These are phyloP conservation scores for Pelobates cultripes DNA, from an alignment of 2,797 vertebrate genomes.

Conservation along the genomic window DNA sequence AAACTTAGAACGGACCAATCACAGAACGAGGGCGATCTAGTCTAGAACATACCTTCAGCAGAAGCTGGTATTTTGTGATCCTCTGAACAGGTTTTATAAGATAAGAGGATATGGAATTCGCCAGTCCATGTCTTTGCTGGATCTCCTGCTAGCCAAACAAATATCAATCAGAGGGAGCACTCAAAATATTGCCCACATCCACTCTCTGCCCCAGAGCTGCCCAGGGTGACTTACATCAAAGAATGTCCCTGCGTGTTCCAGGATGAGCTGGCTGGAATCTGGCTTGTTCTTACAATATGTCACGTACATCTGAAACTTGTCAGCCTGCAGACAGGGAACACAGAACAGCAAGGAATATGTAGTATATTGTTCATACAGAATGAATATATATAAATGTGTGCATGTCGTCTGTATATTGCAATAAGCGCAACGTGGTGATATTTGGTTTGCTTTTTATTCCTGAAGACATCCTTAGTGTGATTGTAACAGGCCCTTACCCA, in stretches of 20 bases:
- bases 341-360: background rate
- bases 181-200: background rate
- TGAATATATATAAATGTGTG: too few species aligned
- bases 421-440: too few species aligned
- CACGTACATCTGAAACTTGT: slow-evolving; percentile 98
- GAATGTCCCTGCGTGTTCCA: slow-evolving; percentile 94
- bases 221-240: slow-evolving; percentile 87
- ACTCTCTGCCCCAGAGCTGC: background rate
- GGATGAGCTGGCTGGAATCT: slow-evolving; percentile 94
- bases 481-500: slow-evolving; percentile 79
- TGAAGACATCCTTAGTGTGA: too few species aligned
- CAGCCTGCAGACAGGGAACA: slow-evolving; percentile 80
- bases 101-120: slow-evolving; percentile 97
- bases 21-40: too few species aligned
- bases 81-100: slow-evolving; percentile 98
- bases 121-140: slow-evolving; percentile 91
- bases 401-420: too few species aligned
- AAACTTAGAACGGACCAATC: too few species aligned
- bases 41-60: slow-evolving; percentile 84
- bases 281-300: slow-evolving; percentile 99
- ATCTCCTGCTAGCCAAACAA: slow-evolving; percentile 82
- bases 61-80: slow-evolving; percentile 97
- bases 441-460: too few species aligned
- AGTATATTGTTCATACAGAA: too few species aligned
- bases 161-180: slow-evolving; percentile 12